Percentiles rank a stretch among this genome's conserved stretches.
Conservation (phyloP, 2,888 invertebrate species). For the Atethmia centrago region DNA sequence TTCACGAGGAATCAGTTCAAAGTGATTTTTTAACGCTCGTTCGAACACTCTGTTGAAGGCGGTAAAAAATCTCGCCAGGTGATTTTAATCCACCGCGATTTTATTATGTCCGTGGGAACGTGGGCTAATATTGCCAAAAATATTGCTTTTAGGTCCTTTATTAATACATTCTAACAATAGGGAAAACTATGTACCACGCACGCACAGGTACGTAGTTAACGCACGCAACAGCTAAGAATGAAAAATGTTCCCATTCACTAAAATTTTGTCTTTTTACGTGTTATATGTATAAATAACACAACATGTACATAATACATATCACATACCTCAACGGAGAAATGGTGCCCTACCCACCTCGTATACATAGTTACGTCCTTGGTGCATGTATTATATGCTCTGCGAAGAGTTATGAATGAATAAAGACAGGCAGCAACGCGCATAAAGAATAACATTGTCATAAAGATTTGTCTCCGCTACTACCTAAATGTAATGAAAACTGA, state of each 20-base stretch:
- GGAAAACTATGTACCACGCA: constrained; percentile 72
- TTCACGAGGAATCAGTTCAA: no score
- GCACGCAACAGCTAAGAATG: constrained; percentile 72
- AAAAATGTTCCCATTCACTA: constrained; percentile 73
- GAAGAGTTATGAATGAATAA: constrained; percentile 72
- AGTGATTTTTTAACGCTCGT: no score
- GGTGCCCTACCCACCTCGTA: constrained; percentile 31
- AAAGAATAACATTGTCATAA: constrained; percentile 76
- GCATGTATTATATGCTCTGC: constrained; percentile 65
- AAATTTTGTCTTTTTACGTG: constrained; percentile 70
- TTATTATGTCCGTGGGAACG: no score
- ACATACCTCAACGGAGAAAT: constrained; percentile 40
- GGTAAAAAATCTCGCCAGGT: no score
- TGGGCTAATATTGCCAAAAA: constrained; percentile 1
- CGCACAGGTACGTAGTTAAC: constrained; percentile 72
- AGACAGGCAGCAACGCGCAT: constrained; percentile 67
- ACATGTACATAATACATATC: constrained; percentile 59
- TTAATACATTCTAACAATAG: constrained; percentile 68
- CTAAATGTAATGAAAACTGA: constrained; percentile 80
- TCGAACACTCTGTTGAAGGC: no score
- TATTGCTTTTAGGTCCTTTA: constrained; percentile 56
- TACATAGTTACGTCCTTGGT: constrained; percentile 51
- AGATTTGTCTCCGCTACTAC: constrained; percentile 74
- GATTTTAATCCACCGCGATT: no score
- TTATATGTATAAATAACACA: constrained; percentile 67